Evolutionary conservation across 2,113 vertebrate genomes (phyloP).

Genomic region (Chaenocephalus aceratus): DNA sequence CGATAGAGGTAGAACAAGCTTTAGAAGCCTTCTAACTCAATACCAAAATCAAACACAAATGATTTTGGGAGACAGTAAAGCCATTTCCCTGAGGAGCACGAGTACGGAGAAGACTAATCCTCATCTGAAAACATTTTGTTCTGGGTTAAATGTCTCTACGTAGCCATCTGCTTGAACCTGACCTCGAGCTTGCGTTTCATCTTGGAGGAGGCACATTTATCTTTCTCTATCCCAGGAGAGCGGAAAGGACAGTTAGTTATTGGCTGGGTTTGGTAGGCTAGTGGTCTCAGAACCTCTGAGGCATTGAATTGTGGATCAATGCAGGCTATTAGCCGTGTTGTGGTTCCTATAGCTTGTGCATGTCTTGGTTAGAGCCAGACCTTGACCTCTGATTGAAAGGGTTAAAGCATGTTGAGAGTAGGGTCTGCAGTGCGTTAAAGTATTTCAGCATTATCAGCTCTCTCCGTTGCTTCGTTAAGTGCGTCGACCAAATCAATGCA

Average conservation of each 20-base stretch:
- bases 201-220: conserved; percentile 48
- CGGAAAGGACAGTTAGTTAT: conserved; percentile 36
- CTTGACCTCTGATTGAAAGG: conserved; percentile 48
- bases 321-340: conserved; percentile 43
- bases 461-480: conserved; percentile 6
- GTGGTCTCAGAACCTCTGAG: conserved; percentile 24
- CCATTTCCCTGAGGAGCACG: background rate
- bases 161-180: conserved; percentile 19
- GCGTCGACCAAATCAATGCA: conserved; percentile 48
- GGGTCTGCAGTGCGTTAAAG: conserved; percentile 3
- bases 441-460: conserved; percentile 23
- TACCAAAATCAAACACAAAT: conserved; percentile 35
- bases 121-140: conserved; percentile 41
- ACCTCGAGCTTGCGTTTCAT: conserved; percentile 36
- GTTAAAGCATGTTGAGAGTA: conserved; percentile 23
- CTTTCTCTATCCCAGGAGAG: conserved; percentile 20
- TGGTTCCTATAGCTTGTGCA: conserved; percentile 32
- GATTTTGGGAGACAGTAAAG: background rate
- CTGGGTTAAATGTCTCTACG: conserved; percentile 34
- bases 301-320: conserved; percentile 57
- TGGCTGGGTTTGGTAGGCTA: conserved; percentile 23
- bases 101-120: background rate
- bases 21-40: conserved; percentile 1
- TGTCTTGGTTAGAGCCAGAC: conserved; percentile 26
- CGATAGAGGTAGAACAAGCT: background rate